phyloP scores from a whole-genome alignment of 2,113 vertebrate species.

The Dipodomys merriami region DNA sequence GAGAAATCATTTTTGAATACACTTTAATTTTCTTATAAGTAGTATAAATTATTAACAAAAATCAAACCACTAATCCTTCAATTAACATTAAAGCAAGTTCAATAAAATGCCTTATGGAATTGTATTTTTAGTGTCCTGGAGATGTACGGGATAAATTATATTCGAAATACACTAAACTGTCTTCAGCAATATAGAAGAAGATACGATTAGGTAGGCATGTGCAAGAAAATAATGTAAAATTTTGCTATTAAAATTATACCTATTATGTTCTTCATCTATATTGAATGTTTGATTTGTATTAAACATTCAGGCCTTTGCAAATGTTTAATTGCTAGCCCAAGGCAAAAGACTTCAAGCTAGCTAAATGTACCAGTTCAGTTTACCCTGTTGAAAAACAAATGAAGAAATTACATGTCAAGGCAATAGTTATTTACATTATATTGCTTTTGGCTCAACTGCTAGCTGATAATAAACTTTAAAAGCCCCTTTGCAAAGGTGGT shows the following conservation, averaged over 20 bases:
- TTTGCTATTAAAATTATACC: constrained; percentile 53
- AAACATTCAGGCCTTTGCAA: constrained; percentile 54
- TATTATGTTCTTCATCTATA: constrained; percentile 57
- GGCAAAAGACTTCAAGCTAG: constrained; percentile 60
- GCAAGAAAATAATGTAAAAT: constrained; percentile 14
- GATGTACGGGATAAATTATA: not conserved
- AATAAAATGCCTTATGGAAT: constrained; percentile 8
- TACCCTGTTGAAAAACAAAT: constrained; percentile 72
- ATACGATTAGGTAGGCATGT: constrained; percentile 12
- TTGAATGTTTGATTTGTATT: constrained; percentile 48
- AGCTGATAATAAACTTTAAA: constrained; percentile 62
- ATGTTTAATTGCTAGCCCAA: constrained; percentile 68
- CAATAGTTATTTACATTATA: constrained; percentile 49
- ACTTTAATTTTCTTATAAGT: not conserved
- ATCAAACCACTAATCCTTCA: not conserved
- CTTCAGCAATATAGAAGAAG: not conserved
- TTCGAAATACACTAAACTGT: constrained; percentile 28
- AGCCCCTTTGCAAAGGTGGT: not conserved
- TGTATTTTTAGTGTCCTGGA: not conserved
- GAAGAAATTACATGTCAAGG: constrained; percentile 62
- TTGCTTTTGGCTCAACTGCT: constrained; percentile 26
- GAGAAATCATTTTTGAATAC: not conserved
- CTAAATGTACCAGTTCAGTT: constrained; percentile 59
- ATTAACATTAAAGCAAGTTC: constrained; percentile 18
- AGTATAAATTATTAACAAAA: constrained; percentile 40